Evolutionary conservation across 1,140 invertebrate genomes (phyloP).

Genomic region (Colletes gigas): DNA sequence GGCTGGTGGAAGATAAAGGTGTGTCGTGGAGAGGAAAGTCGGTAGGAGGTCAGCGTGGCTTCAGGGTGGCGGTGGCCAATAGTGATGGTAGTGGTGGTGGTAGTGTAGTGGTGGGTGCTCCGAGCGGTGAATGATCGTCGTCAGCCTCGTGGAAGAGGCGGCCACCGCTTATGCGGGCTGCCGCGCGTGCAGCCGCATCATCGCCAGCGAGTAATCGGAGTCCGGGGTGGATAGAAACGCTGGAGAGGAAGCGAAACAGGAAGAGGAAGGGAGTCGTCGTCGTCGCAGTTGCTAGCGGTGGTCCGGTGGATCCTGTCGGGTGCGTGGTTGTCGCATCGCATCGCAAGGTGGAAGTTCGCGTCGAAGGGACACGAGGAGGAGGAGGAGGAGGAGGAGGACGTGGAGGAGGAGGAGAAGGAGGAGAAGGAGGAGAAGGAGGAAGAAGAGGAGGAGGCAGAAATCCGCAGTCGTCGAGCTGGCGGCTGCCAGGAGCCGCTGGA

Average conservation of each 20-base stretch:
- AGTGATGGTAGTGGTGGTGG: slow-evolving; percentile 53
- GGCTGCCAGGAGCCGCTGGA: slow-evolving; percentile 62
- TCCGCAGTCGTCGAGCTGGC: slow-evolving; percentile 61
- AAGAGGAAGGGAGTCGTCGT: slow-evolving; percentile 29
- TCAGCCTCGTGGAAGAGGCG: slow-evolving; percentile 66
- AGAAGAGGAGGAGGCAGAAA: slow-evolving; percentile 20
- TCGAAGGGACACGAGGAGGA: slow-evolving; percentile 28
- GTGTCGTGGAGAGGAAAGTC: slow-evolving; percentile 58
- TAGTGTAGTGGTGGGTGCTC: slow-evolving; percentile 63
- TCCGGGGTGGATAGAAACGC: slow-evolving; percentile 37
- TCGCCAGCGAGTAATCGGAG: slow-evolving; percentile 52
- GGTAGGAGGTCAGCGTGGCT: slow-evolving; percentile 65
- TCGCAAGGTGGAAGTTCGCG: slow-evolving; percentile 19
- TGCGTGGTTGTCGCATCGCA: slow-evolving; percentile 9
- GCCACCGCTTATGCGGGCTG: slow-evolving; percentile 63
- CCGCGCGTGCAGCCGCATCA: slow-evolving; percentile 56
- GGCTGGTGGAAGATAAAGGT: slow-evolving; percentile 42
- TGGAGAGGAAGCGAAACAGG: slow-evolving; percentile 23
- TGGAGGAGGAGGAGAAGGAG: slow-evolving; percentile 2
- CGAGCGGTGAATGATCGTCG: slow-evolving; percentile 67
- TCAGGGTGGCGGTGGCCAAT: slow-evolving; percentile 59
- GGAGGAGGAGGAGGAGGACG: background rate
- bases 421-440: slow-evolving; percentile 23
- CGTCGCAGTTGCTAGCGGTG: slow-evolving; percentile 3
- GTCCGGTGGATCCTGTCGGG: slow-evolving; percentile 11